Evolutionary conservation across 2,797 vertebrate species (phyloP).

Genomic region (Fratercula arctica): DNA sequence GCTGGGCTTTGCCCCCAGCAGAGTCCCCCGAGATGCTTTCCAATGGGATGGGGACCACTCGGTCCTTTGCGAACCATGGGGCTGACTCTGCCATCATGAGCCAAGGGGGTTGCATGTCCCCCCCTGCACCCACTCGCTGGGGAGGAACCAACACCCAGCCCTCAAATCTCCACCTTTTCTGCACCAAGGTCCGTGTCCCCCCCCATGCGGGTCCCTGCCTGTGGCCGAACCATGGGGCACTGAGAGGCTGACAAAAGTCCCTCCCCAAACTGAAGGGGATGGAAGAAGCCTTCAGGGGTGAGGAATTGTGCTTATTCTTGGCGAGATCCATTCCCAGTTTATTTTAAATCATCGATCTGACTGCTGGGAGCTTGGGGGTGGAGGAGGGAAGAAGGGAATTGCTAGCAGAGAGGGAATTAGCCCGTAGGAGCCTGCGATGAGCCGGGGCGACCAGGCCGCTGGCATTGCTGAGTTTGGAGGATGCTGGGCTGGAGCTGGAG

Average conservation of each 20-base stretch:
- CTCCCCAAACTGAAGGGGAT: not conserved
- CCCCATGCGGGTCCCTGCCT: fast-evolving
- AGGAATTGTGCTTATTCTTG: not conserved
- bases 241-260: not conserved
- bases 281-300: not conserved
- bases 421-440: not conserved
- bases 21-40: not conserved
- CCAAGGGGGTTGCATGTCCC: fast-evolving
- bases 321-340: not conserved
- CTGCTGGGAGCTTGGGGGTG: not conserved
- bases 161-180: not conserved
- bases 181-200: fast-evolving
- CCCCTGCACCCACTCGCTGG: fast-evolving
- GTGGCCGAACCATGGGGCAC: fast-evolving
- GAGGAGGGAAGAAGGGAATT: not conserved
- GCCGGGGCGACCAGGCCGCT: fast-evolving
- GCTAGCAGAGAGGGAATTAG: not conserved
- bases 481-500: not conserved
- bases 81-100: not conserved
- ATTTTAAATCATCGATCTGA: not conserved
- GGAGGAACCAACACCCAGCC: not conserved
- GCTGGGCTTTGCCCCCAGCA: not conserved
- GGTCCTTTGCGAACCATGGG: fast-evolving
- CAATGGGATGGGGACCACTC: not conserved
- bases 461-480: not conserved